Base-by-base conservation (phyloP, 2,113 vertebrate species). In the Prinia subflava region DNA sequence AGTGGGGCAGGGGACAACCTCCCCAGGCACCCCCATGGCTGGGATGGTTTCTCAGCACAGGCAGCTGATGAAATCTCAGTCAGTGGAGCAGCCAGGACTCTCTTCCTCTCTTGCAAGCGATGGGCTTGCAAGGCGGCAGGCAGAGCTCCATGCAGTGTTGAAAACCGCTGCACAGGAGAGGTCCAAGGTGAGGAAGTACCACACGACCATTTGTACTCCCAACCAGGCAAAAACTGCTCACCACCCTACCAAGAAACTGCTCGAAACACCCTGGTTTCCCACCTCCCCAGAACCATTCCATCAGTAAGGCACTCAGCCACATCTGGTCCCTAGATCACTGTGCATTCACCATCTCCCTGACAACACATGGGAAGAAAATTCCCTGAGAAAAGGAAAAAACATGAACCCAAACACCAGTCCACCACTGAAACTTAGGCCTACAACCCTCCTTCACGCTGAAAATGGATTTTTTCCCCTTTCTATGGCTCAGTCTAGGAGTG, bases 91-190 rank as follows among this genome's bases (percentile, higher is more conserved):
- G 27, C 27, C 1, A 0, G 28, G 33, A 11, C 37, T 53, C 35
- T 39, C 20, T 31, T 52, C 31, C 46, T 35, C 55, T 30, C 56
- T 21, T 20, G 13, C 37, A 44, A 46, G 41, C 2, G 7, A 5
- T 2, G 2, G 33, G 49, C 67, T 44, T 25, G 31, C 13, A 31
- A 44, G 67, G 16, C 2, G 0, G 13, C 33, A 63, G 33, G 49
- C 27, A 55, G 68, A 63, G 18, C 14, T 31, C 47, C 10, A 3
- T 7, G 8, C 37, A 53, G 27, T 37, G 14, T 17, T 46, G 39
- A 37, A 27, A 63, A 33, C 27, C 0, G 0, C 57, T 46, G 22
- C 0, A 0, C 33, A 46, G 57, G 49, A 28, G 22, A 39, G 14
- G 41, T 15, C 33, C 28, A 33, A 19, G 18, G 23, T 46, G 59